Conservation (phyloP, 2,113 vertebrate genomes). For the Scytalopus superciliaris region DNA sequence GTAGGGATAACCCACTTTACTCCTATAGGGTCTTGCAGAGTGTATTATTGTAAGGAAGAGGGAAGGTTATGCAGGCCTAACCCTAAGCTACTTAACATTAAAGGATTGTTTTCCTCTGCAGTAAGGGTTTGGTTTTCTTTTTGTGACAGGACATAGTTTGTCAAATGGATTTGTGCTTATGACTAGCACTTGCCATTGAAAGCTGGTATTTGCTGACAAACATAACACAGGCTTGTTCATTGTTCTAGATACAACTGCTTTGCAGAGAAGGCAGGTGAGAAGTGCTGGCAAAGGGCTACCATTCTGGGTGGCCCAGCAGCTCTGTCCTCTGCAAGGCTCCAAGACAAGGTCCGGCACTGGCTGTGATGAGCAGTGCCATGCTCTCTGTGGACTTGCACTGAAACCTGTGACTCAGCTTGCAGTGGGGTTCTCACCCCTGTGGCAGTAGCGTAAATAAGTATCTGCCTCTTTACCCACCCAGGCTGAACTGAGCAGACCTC, state of each 20-base stretch:
- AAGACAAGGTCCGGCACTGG: rapidly evolving
- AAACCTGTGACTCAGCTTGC: neutral
- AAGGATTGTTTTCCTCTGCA: neutral
- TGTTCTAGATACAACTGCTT: neutral
- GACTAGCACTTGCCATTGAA: neutral
- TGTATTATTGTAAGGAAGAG: neutral
- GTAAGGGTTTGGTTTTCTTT: neutral
- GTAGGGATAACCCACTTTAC: neutral
- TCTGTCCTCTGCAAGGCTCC: neutral
- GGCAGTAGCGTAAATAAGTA: neutral
- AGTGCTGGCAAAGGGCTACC: neutral
- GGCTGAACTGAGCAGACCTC: conserved; percentile 15
- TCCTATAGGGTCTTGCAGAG: neutral
- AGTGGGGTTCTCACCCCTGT: neutral
- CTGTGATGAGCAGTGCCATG: neutral
- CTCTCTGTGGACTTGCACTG: rapidly evolving
- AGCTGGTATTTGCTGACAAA: neutral
- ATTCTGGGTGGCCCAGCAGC: neutral
- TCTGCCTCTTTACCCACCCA: neutral
- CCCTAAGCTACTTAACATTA: neutral
- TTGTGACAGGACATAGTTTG: neutral
- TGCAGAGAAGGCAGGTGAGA: neutral
- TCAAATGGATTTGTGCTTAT: neutral
- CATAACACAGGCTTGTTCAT: neutral
- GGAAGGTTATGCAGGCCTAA: neutral